Conservation (phyloP, 30 jellyfish, hydroid and myxozoan species). For the Hydractinia echinata region DNA sequence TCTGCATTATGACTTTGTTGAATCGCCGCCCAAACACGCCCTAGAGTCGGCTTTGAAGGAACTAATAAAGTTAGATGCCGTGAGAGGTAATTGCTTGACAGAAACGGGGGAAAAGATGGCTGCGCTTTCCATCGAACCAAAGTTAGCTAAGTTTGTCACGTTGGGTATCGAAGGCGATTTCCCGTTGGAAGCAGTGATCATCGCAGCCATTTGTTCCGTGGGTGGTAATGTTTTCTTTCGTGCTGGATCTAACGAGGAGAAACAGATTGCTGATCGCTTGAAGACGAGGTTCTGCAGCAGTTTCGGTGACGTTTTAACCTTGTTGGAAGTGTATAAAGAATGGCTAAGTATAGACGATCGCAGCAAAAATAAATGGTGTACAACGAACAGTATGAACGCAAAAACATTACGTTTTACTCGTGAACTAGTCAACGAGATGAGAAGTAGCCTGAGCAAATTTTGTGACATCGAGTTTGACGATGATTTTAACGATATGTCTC, state of each 20-base stretch:
- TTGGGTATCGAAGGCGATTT: constrained; percentile 45
- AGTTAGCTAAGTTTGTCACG: constrained; percentile 43
- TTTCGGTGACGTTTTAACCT: constrained; percentile 47
- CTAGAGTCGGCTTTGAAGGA: constrained; percentile 15
- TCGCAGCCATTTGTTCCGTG: constrained; percentile 47
- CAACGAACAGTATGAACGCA: constrained; percentile 36
- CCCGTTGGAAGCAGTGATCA: constrained; percentile 12
- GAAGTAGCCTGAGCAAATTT: constrained; percentile 4
- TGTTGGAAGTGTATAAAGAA: constrained; percentile 44
- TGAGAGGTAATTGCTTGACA: constrained; percentile 33
- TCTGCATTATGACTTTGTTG: constrained; percentile 42
- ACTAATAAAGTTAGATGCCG: constrained; percentile 45
- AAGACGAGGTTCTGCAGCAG: constrained; percentile 42
- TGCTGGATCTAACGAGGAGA: constrained; percentile 49
- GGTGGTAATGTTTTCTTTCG: constrained; percentile 59
- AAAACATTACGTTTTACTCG: constrained; percentile 48
- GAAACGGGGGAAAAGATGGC: constrained; percentile 45
- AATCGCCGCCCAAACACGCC: constrained; percentile 43
- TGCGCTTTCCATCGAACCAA: constrained; percentile 48
- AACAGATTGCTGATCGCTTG: constrained; percentile 42
- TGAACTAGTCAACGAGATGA: constrained; percentile 34
- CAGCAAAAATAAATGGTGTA: constrained; percentile 46
- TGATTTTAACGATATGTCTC: background rate
- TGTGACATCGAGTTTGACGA: background rate
- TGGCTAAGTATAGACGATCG: constrained; percentile 33